Conservation (phyloP, 2,113 vertebrate genomes). For the Osmerus eperlanus region DNA sequence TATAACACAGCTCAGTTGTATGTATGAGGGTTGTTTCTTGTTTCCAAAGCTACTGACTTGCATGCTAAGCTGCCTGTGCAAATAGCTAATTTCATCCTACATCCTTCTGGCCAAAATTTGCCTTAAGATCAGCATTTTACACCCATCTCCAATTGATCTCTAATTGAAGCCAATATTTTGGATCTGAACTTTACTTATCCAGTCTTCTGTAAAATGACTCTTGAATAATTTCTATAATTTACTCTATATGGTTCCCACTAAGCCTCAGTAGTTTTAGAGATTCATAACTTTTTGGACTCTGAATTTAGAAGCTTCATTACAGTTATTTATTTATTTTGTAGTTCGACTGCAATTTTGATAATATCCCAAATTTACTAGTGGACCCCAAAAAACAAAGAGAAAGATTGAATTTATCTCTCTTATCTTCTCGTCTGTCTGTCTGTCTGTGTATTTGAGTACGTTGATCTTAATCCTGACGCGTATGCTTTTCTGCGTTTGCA, state of each 20-base stretch:
- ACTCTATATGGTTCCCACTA: slow-evolving; percentile 14
- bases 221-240: slow-evolving; percentile 23
- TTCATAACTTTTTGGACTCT: slow-evolving; percentile 19
- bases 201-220: slow-evolving; percentile 20
- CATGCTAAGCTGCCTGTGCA: slow-evolving; percentile 75
- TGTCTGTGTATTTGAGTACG: slow-evolving; percentile 71
- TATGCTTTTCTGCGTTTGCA: slow-evolving; percentile 83
- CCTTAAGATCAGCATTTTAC: slow-evolving; percentile 71
- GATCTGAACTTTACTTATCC: background rate
- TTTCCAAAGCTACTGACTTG: slow-evolving; percentile 66
- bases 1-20: slow-evolving; percentile 77
- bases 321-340: no score
- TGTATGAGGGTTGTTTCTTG: slow-evolving; percentile 75
- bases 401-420: slow-evolving; percentile 69
- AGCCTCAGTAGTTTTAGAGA: slow-evolving; percentile 19
- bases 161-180: background rate
- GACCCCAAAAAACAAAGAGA: slow-evolving; percentile 35
- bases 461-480: slow-evolving; percentile 76
- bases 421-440: slow-evolving; percentile 78
- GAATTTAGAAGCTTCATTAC: slow-evolving; percentile 12
- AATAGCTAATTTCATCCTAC: slow-evolving; percentile 68
- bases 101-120: slow-evolving; percentile 65
- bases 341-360: no score
- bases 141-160: slow-evolving; percentile 59
- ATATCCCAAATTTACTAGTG: slow-evolving; percentile 14